These are phyloP conservation scores for Erebia ligea DNA, from an alignment of 2,888 invertebrate species.

Conservation along the genomic window DNA sequence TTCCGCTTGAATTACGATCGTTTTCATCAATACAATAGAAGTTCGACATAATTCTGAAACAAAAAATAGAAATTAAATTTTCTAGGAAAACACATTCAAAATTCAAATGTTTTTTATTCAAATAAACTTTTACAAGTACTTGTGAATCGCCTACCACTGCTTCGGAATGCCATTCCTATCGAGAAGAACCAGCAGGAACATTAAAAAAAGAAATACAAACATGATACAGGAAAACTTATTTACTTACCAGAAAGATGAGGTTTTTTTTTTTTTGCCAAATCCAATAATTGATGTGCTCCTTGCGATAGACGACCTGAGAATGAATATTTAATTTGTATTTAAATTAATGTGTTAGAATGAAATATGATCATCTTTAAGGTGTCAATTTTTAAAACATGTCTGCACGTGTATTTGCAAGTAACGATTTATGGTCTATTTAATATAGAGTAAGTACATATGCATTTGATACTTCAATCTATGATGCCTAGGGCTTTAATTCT, in stretches of 20 bases:
- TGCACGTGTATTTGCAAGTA: background rate
- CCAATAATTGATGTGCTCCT: background rate
- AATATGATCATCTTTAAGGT: background rate
- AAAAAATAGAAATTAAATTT: background rate
- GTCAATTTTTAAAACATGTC: background rate
- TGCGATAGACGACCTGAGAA: background rate
- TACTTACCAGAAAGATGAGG: background rate
- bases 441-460: background rate
- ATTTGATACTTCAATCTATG: background rate
- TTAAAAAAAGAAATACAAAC: background rate
- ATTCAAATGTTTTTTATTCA: too few species aligned
- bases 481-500: background rate
- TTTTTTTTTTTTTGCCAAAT: background rate
- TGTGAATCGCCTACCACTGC: too few species aligned
- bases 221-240: background rate
- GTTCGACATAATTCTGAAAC: background rate
- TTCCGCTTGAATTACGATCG: background rate
- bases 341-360: background rate
- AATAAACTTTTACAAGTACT: too few species aligned
- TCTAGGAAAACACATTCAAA: too few species aligned
- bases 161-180: too few species aligned
- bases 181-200: too few species aligned
- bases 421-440: background rate
- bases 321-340: background rate
- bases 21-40: background rate